Evolutionary conservation across 2,797 vertebrate species (phyloP).

Genomic region (Benthosema pterotum): DNA sequence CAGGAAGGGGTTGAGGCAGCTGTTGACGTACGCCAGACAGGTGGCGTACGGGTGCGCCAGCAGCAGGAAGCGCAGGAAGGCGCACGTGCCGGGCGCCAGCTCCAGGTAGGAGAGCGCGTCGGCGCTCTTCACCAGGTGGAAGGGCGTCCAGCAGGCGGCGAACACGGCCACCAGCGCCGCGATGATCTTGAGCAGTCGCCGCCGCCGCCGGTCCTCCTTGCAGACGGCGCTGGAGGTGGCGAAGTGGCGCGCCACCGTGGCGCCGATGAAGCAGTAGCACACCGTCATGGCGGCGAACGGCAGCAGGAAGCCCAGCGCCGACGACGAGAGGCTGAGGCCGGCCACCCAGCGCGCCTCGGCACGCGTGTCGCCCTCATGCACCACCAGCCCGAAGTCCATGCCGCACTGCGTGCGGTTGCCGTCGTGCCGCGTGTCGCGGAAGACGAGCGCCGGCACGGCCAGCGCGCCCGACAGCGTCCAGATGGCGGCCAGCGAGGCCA

Average conservation of each 20-base stretch:
- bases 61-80: constrained; percentile 76
- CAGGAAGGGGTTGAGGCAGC: constrained; percentile 91
- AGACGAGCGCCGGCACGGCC: constrained; percentile 85
- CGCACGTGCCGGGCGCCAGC: constrained; percentile 69
- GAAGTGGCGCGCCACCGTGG: constrained; percentile 84
- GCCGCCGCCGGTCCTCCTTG: constrained; percentile 80
- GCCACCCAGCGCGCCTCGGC: constrained; percentile 82
- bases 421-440: constrained; percentile 72
- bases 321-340: constrained; percentile 84
- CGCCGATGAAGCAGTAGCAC: constrained; percentile 85
- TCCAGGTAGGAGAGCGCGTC: constrained; percentile 85
- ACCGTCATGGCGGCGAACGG: constrained; percentile 89
- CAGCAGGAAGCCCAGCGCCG: constrained; percentile 84
- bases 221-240: constrained; percentile 81
- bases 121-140: constrained; percentile 85
- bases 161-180: constrained; percentile 87
- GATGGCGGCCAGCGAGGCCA: constrained; percentile 75
- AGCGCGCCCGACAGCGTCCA: constrained; percentile 85
- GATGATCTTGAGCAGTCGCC: constrained; percentile 89
- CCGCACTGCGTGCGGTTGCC: constrained; percentile 83
- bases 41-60: constrained; percentile 87
- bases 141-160: constrained; percentile 89
- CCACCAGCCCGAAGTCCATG: constrained; percentile 83
- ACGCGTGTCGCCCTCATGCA: constrained; percentile 41
- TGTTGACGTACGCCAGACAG: constrained; percentile 91